phyloP scores from a whole-genome alignment of 2,797 vertebrate species.

The Microchirus variegatus region DNA sequence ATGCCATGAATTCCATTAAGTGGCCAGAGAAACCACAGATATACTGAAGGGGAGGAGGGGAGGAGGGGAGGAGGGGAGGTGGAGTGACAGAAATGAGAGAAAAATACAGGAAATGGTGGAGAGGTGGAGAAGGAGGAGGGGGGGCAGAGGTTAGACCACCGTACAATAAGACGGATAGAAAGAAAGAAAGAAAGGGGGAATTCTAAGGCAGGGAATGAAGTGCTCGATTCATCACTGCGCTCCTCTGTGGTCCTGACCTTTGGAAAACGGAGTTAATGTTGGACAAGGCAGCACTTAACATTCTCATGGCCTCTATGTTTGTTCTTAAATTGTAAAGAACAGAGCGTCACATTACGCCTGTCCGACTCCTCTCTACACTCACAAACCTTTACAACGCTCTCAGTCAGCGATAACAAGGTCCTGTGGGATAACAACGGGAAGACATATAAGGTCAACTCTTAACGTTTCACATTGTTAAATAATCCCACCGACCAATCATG shows the following conservation, averaged over 20 bases:
- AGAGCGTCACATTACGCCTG: slow-evolving; percentile 10
- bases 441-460: background rate
- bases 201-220: slow-evolving; percentile 56
- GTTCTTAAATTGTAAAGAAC: slow-evolving; percentile 46
- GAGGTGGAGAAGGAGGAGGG: slow-evolving; percentile 18
- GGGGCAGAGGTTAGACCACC: slow-evolving; percentile 27
- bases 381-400: too few relatives aligned
- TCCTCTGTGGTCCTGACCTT: slow-evolving; percentile 63
- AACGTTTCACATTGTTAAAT: background rate
- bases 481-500: background rate
- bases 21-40: slow-evolving; percentile 67
- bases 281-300: slow-evolving; percentile 66
- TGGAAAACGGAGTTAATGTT: slow-evolving; percentile 67
- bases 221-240: slow-evolving; percentile 61
- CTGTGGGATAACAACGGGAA: background rate
- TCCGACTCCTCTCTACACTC: background rate
- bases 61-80: too few relatives aligned
- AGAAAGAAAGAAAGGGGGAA: slow-evolving; percentile 25
- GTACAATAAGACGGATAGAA: slow-evolving; percentile 37
- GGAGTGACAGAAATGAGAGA: slow-evolving; percentile 34
- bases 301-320: slow-evolving; percentile 68
- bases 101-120: slow-evolving; percentile 43
- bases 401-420: too few relatives aligned
- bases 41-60: slow-evolving; percentile 17
- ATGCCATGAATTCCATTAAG: slow-evolving; percentile 80